These are phyloP conservation scores for Muraenolepis orangiensis DNA, from an alignment of 2,797 vertebrate species.

Conservation along the genomic window DNA sequence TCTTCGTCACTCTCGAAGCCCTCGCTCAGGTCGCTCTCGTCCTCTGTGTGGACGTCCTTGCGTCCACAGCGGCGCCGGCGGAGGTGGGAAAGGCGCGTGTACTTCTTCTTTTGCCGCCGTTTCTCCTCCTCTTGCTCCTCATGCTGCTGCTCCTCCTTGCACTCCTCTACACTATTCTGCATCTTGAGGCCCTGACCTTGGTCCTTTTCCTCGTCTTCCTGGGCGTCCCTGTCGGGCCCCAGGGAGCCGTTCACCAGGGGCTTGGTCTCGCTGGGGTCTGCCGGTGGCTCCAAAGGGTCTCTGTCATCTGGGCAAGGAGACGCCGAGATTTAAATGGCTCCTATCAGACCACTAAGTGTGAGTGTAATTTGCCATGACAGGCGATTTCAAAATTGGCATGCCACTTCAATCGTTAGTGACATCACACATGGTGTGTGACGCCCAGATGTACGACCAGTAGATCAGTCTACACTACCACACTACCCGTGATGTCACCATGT, in stretches of 20 bases:
- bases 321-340: background rate
- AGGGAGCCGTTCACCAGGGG: slow-evolving; percentile 74
- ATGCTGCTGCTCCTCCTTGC: slow-evolving; percentile 50
- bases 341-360: too few relatives aligned
- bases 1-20: slow-evolving; percentile 88
- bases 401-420: too few relatives aligned
- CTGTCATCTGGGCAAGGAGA: slow-evolving; percentile 75
- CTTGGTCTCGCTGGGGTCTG: slow-evolving; percentile 27
- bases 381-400: too few relatives aligned
- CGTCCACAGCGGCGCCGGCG: slow-evolving; percentile 84
- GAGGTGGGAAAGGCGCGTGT: slow-evolving; percentile 85
- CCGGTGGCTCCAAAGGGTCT: slow-evolving; percentile 46
- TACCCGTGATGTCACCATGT: too few relatives aligned
- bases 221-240: slow-evolving; percentile 76
- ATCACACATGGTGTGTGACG: too few relatives aligned
- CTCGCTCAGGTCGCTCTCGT: slow-evolving; percentile 95
- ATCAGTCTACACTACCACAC: too few relatives aligned
- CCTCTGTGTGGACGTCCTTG: slow-evolving; percentile 75
- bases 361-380: too few relatives aligned
- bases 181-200: slow-evolving; percentile 38
- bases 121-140: slow-evolving; percentile 65
- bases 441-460: too few relatives aligned
- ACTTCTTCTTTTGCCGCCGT: slow-evolving; percentile 84
- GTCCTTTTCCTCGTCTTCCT: slow-evolving; percentile 62
- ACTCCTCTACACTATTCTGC: slow-evolving; percentile 27